Conservation (phyloP, 2,797 vertebrate genomes). For the Bovichtus diacanthus region DNA sequence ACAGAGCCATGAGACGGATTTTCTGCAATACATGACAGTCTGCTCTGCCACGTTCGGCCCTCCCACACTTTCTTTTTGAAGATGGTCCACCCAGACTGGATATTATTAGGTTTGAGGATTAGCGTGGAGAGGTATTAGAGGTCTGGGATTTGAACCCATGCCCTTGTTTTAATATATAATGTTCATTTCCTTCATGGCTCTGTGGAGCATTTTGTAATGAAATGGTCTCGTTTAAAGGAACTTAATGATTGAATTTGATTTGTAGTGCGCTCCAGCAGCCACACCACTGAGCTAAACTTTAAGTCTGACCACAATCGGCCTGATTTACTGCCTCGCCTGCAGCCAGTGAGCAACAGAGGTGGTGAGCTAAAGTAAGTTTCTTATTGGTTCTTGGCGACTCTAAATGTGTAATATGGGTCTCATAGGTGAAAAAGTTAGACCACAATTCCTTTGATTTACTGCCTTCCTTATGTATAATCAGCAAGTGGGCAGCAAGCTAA, state of each 20-base stretch:
- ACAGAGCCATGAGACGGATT: conserved; percentile 22
- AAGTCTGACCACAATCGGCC: conserved; percentile 55
- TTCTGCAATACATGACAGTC: conserved; percentile 22
- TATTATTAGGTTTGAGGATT: conserved; percentile 49
- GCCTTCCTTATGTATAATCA: conserved; percentile 44
- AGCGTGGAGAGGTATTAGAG: conserved; percentile 44
- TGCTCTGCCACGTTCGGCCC: conserved; percentile 6
- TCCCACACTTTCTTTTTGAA: conserved; percentile 44
- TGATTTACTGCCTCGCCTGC: conserved; percentile 66
- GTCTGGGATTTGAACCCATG: conserved; percentile 55
- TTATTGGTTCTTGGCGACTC: conserved; percentile 57
- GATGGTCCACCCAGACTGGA: conserved; percentile 17
- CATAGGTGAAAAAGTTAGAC: conserved; percentile 62
- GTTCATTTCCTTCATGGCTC: conserved; percentile 61
- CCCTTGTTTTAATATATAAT: conserved; percentile 50
- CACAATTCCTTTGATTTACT: conserved; percentile 60
- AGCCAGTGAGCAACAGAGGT: conserved; percentile 55
- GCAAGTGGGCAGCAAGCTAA: conserved; percentile 37
- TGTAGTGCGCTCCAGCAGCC: conserved; percentile 57
- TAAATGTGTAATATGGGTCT: conserved; percentile 55
- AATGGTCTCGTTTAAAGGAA: conserved; percentile 50
- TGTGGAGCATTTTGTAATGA: conserved; percentile 53
- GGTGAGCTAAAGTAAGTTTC: conserved; percentile 54
- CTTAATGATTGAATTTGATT: conserved; percentile 66
- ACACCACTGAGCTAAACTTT: conserved; percentile 45